Evolutionary conservation across 2,888 invertebrate species (phyloP).

Genomic region (Pilophorus perplexus): DNA sequence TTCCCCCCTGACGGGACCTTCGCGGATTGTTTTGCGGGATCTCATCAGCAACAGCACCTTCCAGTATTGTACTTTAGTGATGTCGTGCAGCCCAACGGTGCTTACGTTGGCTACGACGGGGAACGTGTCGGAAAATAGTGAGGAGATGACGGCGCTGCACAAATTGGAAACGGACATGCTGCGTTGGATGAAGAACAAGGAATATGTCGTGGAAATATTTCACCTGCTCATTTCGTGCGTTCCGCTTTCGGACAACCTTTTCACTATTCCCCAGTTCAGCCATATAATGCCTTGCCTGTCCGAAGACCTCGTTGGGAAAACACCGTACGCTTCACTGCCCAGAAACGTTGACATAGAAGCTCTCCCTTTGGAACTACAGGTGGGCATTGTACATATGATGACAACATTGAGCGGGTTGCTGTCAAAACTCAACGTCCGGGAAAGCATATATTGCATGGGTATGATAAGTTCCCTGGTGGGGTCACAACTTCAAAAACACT

Average conservation of each 20-base stretch:
- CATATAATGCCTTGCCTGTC: slow-evolving; percentile 59
- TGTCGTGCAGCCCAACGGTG: slow-evolving; percentile 59
- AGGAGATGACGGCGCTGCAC: slow-evolving; percentile 51
- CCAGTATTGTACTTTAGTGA: slow-evolving; percentile 62
- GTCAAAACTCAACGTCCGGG: slow-evolving; percentile 61
- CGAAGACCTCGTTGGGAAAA: slow-evolving; percentile 37
- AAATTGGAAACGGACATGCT: slow-evolving; percentile 54
- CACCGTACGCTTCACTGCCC: slow-evolving; percentile 46
- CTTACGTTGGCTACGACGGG: slow-evolving; percentile 55
- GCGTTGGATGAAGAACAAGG: slow-evolving; percentile 61
- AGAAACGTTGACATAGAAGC: slow-evolving; percentile 53
- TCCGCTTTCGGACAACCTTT: slow-evolving; percentile 59
- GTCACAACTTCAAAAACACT: slow-evolving; percentile 60
- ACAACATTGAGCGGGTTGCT: slow-evolving; percentile 58
- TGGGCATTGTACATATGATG: slow-evolving; percentile 55
- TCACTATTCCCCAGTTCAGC: slow-evolving; percentile 63
- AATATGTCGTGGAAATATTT: slow-evolving; percentile 60
- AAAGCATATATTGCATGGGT: slow-evolving; percentile 66
- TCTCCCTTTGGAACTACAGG: slow-evolving; percentile 53
- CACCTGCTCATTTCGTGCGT: slow-evolving; percentile 63
- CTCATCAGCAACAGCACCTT: slow-evolving; percentile 63
- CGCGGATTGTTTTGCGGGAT: slow-evolving; percentile 59
- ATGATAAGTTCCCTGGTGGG: slow-evolving; percentile 62
- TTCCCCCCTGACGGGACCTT: slow-evolving; percentile 58
- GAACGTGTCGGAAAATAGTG: slow-evolving; percentile 51